Percentiles rank a stretch among this genome's conserved stretches.
Conservation (phyloP, 2,113 vertebrate genomes). For the Lota lota region DNA sequence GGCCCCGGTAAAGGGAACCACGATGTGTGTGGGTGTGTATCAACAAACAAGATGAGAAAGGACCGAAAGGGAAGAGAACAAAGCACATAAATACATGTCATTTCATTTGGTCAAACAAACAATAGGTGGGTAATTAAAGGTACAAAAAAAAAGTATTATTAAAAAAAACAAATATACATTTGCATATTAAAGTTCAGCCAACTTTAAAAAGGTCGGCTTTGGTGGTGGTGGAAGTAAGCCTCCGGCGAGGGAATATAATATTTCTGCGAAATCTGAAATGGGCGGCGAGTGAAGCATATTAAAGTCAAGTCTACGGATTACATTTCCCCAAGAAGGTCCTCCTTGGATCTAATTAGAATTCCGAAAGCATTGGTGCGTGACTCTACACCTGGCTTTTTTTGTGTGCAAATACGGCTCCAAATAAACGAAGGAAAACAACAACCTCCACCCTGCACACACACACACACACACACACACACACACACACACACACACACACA, state of each 20-base stretch:
- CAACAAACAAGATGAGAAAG: background rate
- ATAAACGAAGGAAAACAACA: too few relatives aligned
- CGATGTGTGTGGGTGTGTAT: background rate
- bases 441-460: too few relatives aligned
- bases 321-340: too few relatives aligned
- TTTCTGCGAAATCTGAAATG: constrained; percentile 17
- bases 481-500: too few relatives aligned
- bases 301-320: background rate
- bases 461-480: too few relatives aligned
- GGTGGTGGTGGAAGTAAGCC: constrained; percentile 9
- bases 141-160: constrained; percentile 5
- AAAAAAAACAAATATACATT: constrained; percentile 30
- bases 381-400: constrained; percentile 11
- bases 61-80: too few relatives aligned
- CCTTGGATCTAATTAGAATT: too few relatives aligned
- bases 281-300: constrained; percentile 31
- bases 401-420: too few relatives aligned
- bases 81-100: background rate
- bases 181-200: constrained; percentile 29
- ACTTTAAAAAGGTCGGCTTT: constrained; percentile 35
- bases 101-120: constrained; percentile 11
- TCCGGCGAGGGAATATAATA: too few relatives aligned
- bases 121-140: constrained; percentile 38
- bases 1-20: too few relatives aligned
- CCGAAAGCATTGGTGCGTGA: too few relatives aligned